Evolutionary conservation across 2,888 invertebrate genomes (phyloP).

Genomic region (Sinelater perroti): DNA sequence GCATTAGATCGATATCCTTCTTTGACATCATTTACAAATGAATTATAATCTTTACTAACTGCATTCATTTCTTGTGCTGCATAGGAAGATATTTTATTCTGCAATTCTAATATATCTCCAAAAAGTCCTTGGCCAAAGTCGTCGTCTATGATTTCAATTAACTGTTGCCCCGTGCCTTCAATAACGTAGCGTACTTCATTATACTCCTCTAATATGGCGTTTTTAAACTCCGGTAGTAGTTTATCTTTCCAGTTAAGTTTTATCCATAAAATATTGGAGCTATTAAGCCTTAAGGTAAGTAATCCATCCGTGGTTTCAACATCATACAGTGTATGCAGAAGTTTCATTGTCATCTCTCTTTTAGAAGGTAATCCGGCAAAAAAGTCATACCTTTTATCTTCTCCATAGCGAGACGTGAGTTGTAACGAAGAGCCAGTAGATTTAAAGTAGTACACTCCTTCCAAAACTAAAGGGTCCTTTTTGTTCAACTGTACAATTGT

Average conservation of each 20-base stretch:
- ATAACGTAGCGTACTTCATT: slow-evolving; percentile 42
- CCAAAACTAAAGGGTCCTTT: slow-evolving; percentile 43
- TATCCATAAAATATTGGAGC: slow-evolving; percentile 44
- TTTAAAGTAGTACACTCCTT: slow-evolving; percentile 41
- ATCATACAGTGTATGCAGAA: slow-evolving; percentile 41
- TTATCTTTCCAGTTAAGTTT: slow-evolving; percentile 41
- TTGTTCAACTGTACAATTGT: slow-evolving; percentile 39
- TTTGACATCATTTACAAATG: slow-evolving; percentile 58
- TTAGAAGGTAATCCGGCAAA: slow-evolving; percentile 44
- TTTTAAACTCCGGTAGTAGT: slow-evolving; percentile 38
- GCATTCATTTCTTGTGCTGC: slow-evolving; percentile 62
- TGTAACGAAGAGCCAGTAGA: slow-evolving; percentile 39
- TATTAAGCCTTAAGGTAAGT: slow-evolving; percentile 42
- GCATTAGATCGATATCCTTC: slow-evolving; percentile 61
- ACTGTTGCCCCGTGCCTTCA: slow-evolving; percentile 43
- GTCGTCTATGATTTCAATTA: slow-evolving; percentile 44
- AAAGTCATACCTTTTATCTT: slow-evolving; percentile 40
- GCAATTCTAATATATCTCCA: slow-evolving; percentile 25
- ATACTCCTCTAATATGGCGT: slow-evolving; percentile 43
- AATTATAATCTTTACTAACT: slow-evolving; percentile 60
- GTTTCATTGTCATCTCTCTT: slow-evolving; percentile 40
- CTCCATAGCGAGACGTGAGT: slow-evolving; percentile 40
- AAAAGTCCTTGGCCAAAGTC: slow-evolving; percentile 41
- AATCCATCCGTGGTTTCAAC: slow-evolving; percentile 39
- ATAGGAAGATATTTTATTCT: slow-evolving; percentile 20